Base-by-base conservation (phyloP, 2,888 invertebrate species). In the Syrista parreyssii region DNA sequence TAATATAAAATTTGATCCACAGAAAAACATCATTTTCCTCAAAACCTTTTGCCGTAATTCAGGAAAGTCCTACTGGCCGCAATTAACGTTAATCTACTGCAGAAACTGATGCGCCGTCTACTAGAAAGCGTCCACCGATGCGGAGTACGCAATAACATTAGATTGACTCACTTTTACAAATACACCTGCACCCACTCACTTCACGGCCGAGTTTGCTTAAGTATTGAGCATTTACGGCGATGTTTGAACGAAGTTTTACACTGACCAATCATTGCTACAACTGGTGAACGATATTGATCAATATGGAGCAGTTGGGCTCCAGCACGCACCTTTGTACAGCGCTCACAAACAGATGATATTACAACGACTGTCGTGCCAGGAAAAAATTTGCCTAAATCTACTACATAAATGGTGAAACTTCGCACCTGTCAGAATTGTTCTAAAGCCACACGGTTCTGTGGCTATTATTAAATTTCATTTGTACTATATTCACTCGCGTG, bases 121-220 rank as follows among this genome's bases (percentile, higher is more conserved):
- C 78, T 79, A 76, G 76, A 77, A 82, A 80, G 76, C 80, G 80
- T 79, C 11, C 12, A 31, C 32, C 40, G 77, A 71, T 33, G 74
- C 15, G 72, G 79, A 80, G 55, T 78, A 78, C 78, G 81, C 73
- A 69, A 82, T 80, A 33, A 76, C 83, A 79, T 76, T 71, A 71
- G 79, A 83, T 82, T 83, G 83, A 81, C 81, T 82, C 79, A 78
- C 82, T 79, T 75, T 68, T 74, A 74, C 35, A 55, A 74, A 76
- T 68, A 74, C 75, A 81, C 78, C 82, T 81, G 68, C 73, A 33
- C 34, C 72, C 68, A 55, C 68, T n/a, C 23, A 34, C 34, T 30
- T 30, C 36, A 30, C 74, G 33, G 34, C 33, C 74, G 30, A 35
- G 11, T n/a, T 32, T 30, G 55, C 55, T 55, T 23, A 9, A 55